phyloP scores from a whole-genome alignment of 2,888 invertebrate species.

The Caenorhabditis sp. region DNA sequence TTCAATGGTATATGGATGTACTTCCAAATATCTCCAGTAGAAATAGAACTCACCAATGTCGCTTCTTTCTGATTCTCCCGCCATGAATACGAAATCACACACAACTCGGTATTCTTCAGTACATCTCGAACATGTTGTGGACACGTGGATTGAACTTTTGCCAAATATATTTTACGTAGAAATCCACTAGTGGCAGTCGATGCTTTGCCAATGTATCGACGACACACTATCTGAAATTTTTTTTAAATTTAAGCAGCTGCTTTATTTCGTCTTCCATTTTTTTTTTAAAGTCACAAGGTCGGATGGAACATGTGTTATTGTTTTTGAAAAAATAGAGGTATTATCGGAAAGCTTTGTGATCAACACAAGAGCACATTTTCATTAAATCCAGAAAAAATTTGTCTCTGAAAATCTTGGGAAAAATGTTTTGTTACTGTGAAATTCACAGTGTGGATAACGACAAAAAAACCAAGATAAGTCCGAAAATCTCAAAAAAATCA shows the following conservation, averaged over 20 bases:
- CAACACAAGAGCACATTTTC: too few species aligned
- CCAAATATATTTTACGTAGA: slow-evolving; percentile 24
- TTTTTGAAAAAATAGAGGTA: neutral
- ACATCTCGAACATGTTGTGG: slow-evolving; percentile 11
- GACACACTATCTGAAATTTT: slow-evolving; percentile 33
- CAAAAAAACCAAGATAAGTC: too few species aligned
- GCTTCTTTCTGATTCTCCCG: neutral
- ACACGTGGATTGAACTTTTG: slow-evolving; percentile 16
- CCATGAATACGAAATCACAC: slow-evolving; percentile 37
- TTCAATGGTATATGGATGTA: neutral
- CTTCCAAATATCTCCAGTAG: neutral
- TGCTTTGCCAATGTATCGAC: slow-evolving; percentile 29
- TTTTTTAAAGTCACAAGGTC: neutral
- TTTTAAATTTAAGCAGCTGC: neutral
- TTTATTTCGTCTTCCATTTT: neutral
- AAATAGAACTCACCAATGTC: neutral
- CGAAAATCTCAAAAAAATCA: too few species aligned
- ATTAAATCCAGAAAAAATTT: too few species aligned
- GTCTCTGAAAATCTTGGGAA: neutral
- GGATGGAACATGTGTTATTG: neutral
- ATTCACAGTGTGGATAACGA: too few species aligned
- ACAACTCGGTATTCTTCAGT: slow-evolving; percentile 26
- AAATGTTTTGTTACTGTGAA: neutral
- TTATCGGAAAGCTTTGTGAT: too few species aligned
- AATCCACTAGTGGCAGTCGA: slow-evolving; percentile 19